These are phyloP conservation scores for Alosa alosa DNA, from an alignment of 2,113 vertebrate species.

Conservation along the genomic window DNA sequence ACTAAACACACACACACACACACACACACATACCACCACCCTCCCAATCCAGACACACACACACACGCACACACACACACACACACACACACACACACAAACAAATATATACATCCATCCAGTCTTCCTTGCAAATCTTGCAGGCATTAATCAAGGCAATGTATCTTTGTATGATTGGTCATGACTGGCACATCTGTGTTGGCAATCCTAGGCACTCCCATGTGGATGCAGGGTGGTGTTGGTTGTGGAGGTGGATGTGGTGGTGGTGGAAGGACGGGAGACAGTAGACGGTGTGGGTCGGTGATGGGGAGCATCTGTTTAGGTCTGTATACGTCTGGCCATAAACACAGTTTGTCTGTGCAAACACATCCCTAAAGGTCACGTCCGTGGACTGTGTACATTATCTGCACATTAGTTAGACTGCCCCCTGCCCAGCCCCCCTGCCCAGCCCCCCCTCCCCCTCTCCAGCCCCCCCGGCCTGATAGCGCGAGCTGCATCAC, in stretches of 20 bases:
- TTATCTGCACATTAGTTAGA: neutral
- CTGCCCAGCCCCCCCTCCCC: neutral
- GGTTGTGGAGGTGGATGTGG: neutral
- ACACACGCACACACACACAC: constrained; percentile 2
- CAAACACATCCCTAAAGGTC: neutral
- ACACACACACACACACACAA: neutral
- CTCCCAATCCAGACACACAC: neutral
- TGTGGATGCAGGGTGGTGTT: neutral
- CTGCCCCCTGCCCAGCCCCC: neutral
- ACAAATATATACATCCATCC: neutral
- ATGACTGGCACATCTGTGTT: neutral
- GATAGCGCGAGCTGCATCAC: neutral
- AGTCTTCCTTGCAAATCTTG: neutral
- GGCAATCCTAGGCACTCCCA: neutral
- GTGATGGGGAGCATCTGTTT: constrained; percentile 11
- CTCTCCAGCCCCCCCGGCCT: neutral
- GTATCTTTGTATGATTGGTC: neutral
- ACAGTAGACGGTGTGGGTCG: neutral
- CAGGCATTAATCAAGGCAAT: neutral
- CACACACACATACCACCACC: neutral
- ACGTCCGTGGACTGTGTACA: constrained; percentile 10
- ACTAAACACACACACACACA: neutral
- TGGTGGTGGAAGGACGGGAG: neutral
- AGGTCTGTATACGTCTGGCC: constrained; percentile 12
- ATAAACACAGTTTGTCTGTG: constrained; percentile 19